phyloP scores from a whole-genome alignment of 2,797 vertebrate species.

The Labroides dimidiatus region DNA sequence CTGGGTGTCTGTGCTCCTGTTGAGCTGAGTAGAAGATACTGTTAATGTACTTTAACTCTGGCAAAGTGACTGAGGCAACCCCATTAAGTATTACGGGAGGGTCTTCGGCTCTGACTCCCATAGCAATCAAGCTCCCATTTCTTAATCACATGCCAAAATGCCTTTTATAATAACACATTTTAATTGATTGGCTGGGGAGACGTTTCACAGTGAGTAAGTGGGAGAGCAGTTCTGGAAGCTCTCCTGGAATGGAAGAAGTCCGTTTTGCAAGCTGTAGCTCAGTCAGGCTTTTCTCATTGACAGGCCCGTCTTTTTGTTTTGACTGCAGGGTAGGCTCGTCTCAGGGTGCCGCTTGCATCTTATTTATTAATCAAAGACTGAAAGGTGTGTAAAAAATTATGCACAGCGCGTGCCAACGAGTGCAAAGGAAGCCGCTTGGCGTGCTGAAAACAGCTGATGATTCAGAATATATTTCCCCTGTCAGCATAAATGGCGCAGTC shows the following conservation, averaged over 20 bases:
- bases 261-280: conserved; percentile 39
- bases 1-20: conserved; percentile 61
- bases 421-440: conserved; percentile 47
- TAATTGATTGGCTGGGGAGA: conserved; percentile 82
- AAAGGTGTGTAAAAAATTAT: conserved; percentile 61
- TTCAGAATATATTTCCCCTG: conserved; percentile 68
- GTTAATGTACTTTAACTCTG: conserved; percentile 67
- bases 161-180: conserved; percentile 81
- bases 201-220: conserved; percentile 59
- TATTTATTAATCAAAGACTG: conserved; percentile 69
- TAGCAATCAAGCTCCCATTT: conserved; percentile 83
- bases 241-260: conserved; percentile 59
- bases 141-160: conserved; percentile 81
- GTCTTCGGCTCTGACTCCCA: conserved; percentile 73
- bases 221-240: conserved; percentile 58
- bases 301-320: conserved; percentile 59
- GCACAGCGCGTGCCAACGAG: conserved; percentile 50
- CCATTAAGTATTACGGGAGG: conserved; percentile 71
- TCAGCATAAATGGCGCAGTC: conserved; percentile 68
- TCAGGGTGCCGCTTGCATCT: conserved; percentile 33
- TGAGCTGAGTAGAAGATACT: conserved; percentile 59
- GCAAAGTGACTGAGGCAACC: conserved; percentile 68
- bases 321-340: conserved; percentile 44
- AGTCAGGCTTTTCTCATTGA: conserved; percentile 46
- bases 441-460: conserved; percentile 72